Base-by-base conservation (phyloP, 2,113 vertebrate species). In the Callorhinus ursinus region DNA sequence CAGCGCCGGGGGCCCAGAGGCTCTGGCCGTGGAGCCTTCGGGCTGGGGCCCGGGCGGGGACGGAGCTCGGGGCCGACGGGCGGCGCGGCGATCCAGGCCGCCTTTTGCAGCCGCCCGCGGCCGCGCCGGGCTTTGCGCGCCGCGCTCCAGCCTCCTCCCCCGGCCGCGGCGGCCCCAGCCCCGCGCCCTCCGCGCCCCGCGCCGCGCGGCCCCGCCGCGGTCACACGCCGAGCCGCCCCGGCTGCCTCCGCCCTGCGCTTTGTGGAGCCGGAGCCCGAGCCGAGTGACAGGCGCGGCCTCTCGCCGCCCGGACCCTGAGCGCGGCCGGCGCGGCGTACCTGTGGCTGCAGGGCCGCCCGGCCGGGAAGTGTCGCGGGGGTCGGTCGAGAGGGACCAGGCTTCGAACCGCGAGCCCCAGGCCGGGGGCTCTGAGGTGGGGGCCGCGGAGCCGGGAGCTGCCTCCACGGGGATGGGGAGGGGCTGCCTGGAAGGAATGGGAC, bases 201-300 rank as follows among this genome's bases (percentile, higher is more conserved):
- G 96, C 97, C 57, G 98, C 97, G 85, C 98, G 84, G 98, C 97
- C 96, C 97, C 84, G 97, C 98, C 84, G 96, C 98, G 99, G 99
- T 99, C 99, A 99, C 99, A 99, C 99, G 99, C 99, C 98, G 99
- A 99, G 99, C 98, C 36, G 88, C 93, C 61, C 90, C 88, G 28
- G 90, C 96, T 74, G 96, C 96, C 96, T 99, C 95, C 96, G 42
- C 99, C 99, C 98, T 99, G 98, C 98, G 99, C 99, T 99, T 99
- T 99, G 99, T 99, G 99, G 99, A 99, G 99, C 99, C 98, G 95
- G 99, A 71, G 42, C 82, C 57, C 12, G 31, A 99, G 99, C 99
- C 98, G 98, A 98, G 99, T 99, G 99, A 99, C 99, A 99, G 99
- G 99, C 99, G 82, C 95, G 59, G 93, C 95, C 72, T 84, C 85